Conservation (phyloP, 2,113 vertebrate genomes). For the Microcebus lehilahytsara region DNA sequence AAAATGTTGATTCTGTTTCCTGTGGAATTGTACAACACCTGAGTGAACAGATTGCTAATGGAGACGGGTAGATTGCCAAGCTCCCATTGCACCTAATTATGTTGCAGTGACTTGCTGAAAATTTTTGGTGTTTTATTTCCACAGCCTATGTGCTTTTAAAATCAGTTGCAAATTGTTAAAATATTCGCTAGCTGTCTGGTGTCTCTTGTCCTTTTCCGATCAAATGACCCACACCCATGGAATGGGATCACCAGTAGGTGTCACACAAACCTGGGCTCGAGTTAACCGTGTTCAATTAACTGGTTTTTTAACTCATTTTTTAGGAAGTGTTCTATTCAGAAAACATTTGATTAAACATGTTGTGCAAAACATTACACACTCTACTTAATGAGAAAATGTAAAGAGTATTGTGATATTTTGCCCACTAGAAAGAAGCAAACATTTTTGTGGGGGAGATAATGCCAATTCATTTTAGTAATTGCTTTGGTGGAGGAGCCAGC, state of each 20-base stretch:
- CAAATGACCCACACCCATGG: neutral
- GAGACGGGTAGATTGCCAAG: neutral
- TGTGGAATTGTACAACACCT: neutral
- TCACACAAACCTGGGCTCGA: neutral
- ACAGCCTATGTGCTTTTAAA: neutral
- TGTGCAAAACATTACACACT: neutral
- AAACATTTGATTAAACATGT: neutral
- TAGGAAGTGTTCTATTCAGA: neutral
- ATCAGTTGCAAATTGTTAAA: neutral
- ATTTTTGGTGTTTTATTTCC: conserved; percentile 20
- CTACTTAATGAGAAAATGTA: neutral
- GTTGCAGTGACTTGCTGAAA: neutral
- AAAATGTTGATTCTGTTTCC: neutral
- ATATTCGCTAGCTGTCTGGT: neutral
- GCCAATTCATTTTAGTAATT: neutral
- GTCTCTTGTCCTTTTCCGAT: neutral
- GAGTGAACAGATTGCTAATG: conserved; percentile 46
- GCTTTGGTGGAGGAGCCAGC: neutral
- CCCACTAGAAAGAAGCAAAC: neutral
- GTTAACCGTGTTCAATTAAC: neutral
- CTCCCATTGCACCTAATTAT: conserved; percentile 5
- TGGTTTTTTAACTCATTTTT: neutral
- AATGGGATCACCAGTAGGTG: neutral
- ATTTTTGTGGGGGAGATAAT: neutral
- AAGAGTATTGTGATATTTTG: neutral